Percentiles rank a stretch among this genome's conserved stretches.
Conservation (phyloP, 2,113 vertebrate genomes). For the Entelurus aequoreus region DNA sequence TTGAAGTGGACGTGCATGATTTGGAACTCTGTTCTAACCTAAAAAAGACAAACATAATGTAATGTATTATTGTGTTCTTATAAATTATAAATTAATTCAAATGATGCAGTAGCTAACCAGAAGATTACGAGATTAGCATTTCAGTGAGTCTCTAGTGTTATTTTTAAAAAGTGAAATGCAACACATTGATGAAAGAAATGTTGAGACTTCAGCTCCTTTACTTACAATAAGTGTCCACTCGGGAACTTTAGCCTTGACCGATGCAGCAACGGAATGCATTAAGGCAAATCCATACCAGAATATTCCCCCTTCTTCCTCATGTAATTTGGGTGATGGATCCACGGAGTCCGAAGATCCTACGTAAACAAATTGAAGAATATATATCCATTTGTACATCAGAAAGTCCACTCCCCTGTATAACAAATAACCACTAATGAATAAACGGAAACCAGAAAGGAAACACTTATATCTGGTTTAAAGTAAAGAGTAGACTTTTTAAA, state of each 20-base stretch:
- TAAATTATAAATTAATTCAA: too few relatives aligned
- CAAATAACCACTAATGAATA: too few relatives aligned
- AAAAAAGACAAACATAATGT: too few relatives aligned
- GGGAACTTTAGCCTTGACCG: constrained; percentile 43
- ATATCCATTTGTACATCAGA: background rate
- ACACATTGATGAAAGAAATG: background rate
- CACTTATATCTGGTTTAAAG: too few relatives aligned
- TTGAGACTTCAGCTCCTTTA: constrained; percentile 14
- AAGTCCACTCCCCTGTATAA: background rate
- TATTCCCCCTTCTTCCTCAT: constrained; percentile 44
- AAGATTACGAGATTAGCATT: background rate
- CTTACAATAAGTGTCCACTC: constrained; percentile 74
- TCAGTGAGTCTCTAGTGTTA: background rate
- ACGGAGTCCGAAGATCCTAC: constrained; percentile 56
- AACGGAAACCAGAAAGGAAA: too few relatives aligned
- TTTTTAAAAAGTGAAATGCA: background rate
- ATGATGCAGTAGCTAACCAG: background rate
- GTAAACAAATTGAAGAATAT: constrained; percentile 6
- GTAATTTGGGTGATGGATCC: constrained; percentile 42
- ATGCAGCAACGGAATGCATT: constrained; percentile 16
- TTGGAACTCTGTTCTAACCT: too few relatives aligned
- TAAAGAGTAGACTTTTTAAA: too few relatives aligned
- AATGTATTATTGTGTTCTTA: too few relatives aligned
- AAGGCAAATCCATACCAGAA: constrained; percentile 41
- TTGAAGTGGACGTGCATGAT: too few relatives aligned